Evolutionary conservation across 2,888 invertebrate species (phyloP).

Genomic region (Oscheius myriophilus): DNA sequence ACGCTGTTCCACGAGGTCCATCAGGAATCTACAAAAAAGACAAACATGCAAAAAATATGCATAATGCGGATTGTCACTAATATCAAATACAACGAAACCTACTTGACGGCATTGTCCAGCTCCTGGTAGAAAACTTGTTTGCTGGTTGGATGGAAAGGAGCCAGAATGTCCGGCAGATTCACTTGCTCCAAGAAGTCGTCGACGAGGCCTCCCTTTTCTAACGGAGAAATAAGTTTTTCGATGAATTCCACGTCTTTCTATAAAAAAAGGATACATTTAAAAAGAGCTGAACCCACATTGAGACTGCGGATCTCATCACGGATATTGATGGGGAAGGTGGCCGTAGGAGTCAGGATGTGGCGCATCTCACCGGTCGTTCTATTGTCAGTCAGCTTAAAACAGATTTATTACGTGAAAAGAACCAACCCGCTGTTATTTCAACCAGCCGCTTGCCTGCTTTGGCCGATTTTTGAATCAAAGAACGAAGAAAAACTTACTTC

Average conservation of each 20-base stretch:
- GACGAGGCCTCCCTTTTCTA: conserved; percentile 2
- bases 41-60: background rate
- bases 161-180: conserved; percentile 46
- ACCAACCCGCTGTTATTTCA: too few relatives aligned
- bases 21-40: background rate
- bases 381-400: conserved; percentile 39
- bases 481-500: background rate
- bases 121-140: conserved; percentile 44
- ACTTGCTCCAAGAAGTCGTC: conserved; percentile 26
- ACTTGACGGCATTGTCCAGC: conserved; percentile 39
- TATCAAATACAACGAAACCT: background rate
- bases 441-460: too few relatives aligned
- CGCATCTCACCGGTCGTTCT: conserved; percentile 49
- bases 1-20: background rate
- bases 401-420: background rate
- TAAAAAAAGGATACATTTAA: conserved; percentile 2
- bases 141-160: conserved; percentile 49
- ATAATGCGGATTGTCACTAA: too few relatives aligned
- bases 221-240: conserved; percentile 19
- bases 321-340: conserved; percentile 60
- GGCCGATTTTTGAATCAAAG: too few relatives aligned
- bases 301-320: conserved; percentile 65
- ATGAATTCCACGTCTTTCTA: conserved; percentile 62
- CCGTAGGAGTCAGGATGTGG: conserved; percentile 49
- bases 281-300: conserved; percentile 39